These are phyloP conservation scores for Pinctada fucata DNA, from an alignment of 2,888 invertebrate genomes.

Conservation along the genomic window DNA sequence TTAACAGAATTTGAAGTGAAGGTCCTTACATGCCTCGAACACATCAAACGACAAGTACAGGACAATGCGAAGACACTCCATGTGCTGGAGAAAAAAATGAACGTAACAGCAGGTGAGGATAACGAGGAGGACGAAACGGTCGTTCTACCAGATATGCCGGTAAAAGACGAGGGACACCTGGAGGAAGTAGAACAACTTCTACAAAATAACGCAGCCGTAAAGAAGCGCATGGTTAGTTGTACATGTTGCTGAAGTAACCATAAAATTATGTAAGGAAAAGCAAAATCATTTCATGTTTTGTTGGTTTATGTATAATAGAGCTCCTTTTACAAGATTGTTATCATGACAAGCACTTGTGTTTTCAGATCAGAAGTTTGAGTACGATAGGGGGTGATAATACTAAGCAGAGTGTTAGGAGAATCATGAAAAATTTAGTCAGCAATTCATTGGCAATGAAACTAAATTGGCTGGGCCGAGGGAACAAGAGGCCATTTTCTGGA, in stretches of 20 bases:
- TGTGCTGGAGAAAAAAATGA: constrained; percentile 1
- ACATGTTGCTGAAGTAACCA: too few species aligned
- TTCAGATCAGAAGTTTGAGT: too few species aligned
- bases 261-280: too few species aligned
- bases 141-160: not conserved
- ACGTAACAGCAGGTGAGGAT: not conserved
- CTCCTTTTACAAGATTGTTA: too few species aligned
- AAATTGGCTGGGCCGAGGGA: not conserved
- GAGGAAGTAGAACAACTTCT: not conserved
- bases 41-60: not conserved
- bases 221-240: constrained; percentile 1
- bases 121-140: not conserved
- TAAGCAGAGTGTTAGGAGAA: constrained; percentile 8
- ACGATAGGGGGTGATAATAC: constrained; percentile 9
- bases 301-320: too few species aligned
- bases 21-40: constrained; percentile 6
- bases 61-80: not conserved
- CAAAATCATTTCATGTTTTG: too few species aligned
- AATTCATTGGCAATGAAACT: not conserved
- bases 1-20: constrained; percentile 14
- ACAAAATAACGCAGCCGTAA: not conserved
- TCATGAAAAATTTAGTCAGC: not conserved
- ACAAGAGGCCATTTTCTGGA: not conserved
- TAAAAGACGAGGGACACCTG: not conserved
- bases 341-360: too few species aligned